Percentiles rank a stretch among this genome's conserved stretches.
phyloP scores from a whole-genome alignment of 37 sponge, comb jelly and placozoan genomes.

The Chondrosia reniformis region DNA sequence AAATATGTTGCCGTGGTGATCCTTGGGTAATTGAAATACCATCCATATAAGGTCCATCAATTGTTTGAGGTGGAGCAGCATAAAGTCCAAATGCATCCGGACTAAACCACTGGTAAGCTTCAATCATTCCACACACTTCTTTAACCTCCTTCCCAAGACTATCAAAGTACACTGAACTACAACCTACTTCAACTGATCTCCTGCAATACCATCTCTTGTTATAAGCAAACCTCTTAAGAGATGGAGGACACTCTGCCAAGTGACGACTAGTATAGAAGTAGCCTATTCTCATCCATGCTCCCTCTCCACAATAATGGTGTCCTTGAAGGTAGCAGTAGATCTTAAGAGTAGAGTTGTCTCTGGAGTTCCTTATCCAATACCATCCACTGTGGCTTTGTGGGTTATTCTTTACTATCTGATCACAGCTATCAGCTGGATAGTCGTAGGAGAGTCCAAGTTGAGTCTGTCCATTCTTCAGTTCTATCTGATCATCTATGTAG shows the following conservation, averaged over 20 bases:
- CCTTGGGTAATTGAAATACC: constrained; percentile 10
- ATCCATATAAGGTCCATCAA: not conserved
- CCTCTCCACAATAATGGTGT: constrained; percentile 10
- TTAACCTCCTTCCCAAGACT: not conserved
- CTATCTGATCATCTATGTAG: no score
- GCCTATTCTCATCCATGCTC: constrained; percentile 19
- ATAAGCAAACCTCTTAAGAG: not conserved
- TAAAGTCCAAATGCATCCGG: constrained; percentile 9
- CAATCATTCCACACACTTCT: constrained; percentile 7
- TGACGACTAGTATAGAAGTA: not conserved
- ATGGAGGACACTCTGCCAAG: not conserved
- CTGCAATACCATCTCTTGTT: not conserved
- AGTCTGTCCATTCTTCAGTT: no score
- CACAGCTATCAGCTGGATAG: not conserved
- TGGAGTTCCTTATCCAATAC: constrained; percentile 5
- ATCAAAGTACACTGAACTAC: constrained; percentile 10
- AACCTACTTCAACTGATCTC: not conserved
- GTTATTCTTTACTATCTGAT: not conserved
- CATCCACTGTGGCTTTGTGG: not conserved
- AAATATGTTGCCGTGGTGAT: not conserved
- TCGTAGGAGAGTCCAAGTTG: no score
- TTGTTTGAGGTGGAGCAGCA: no score
- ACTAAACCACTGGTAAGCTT: constrained; percentile 1
- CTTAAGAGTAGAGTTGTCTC: not conserved
- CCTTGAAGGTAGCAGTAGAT: not conserved